A percentile compares a stretch with the other conserved stretches of the same genome.
Conservation (phyloP, 1,140 invertebrate genomes). For the Trichomalopsis sarcophagae region DNA sequence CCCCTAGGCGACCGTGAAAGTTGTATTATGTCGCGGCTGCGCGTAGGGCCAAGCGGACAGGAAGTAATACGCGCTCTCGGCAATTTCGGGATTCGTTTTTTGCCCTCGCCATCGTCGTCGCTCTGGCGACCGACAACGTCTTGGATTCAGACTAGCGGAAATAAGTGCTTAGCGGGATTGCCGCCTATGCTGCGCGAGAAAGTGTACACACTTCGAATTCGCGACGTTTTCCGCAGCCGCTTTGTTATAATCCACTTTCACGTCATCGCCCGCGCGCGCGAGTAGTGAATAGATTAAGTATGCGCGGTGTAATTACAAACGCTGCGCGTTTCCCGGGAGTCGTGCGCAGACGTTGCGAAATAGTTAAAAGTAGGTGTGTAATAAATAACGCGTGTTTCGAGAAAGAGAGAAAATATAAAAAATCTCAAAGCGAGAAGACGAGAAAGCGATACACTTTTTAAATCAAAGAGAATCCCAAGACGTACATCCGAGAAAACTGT, state of each 20-base stretch:
- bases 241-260: too few relatives aligned
- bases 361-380: background rate
- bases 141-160: background rate
- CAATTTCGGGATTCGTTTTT: background rate
- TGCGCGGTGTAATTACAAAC: too few relatives aligned
- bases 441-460: background rate
- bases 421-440: background rate
- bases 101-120: background rate
- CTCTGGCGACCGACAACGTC: background rate
- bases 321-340: too few relatives aligned
- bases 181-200: background rate
- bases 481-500: background rate
- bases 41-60: background rate
- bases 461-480: slow-evolving; percentile 23
- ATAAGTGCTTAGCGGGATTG: background rate
- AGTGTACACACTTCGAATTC: background rate
- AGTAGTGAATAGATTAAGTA: background rate
- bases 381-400: background rate
- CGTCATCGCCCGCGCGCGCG: too few relatives aligned
- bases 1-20: slow-evolving; percentile 4
- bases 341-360: background rate
- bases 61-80: background rate
- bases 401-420: background rate
- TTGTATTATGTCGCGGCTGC: background rate
- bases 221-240: background rate